phyloP scores from a whole-genome alignment of 2,113 vertebrate genomes.

The Melozone crissalis region DNA sequence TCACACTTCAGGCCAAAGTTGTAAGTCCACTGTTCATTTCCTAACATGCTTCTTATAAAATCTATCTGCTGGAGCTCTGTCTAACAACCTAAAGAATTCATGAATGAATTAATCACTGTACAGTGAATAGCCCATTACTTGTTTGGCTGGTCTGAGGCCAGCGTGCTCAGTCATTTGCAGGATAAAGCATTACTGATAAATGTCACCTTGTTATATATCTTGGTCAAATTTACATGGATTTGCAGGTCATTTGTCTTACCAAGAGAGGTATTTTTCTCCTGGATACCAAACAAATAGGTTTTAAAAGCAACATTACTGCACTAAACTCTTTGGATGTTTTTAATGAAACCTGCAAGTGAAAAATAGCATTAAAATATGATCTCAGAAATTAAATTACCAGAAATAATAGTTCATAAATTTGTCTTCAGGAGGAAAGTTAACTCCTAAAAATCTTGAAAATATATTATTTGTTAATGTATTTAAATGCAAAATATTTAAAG shows the following conservation, averaged over 20 bases:
- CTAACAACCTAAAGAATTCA: not conserved
- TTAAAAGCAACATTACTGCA: not conserved
- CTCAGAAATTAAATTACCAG: not conserved
- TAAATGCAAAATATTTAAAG: not conserved
- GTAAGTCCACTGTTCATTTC: not conserved
- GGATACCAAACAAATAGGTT: not conserved
- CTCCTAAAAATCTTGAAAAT: not conserved
- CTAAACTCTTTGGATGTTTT: not conserved
- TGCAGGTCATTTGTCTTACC: not conserved
- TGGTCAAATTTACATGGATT: not conserved
- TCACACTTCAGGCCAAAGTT: not conserved
- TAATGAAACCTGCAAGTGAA: not conserved
- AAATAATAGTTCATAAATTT: not conserved
- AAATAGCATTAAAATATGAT: not conserved
- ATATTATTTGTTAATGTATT: not conserved
- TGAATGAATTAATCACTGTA: not conserved
- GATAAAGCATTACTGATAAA: not conserved
- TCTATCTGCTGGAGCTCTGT: not conserved
- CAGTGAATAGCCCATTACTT: not conserved
- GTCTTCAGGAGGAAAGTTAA: not conserved
- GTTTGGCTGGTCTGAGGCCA: not conserved
- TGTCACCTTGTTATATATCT: not conserved
- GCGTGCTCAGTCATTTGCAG: not conserved
- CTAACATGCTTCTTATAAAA: not conserved
- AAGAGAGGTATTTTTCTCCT: not conserved